phyloP scores from a whole-genome alignment of 2,888 invertebrate genomes.

The Junonia oenone region DNA sequence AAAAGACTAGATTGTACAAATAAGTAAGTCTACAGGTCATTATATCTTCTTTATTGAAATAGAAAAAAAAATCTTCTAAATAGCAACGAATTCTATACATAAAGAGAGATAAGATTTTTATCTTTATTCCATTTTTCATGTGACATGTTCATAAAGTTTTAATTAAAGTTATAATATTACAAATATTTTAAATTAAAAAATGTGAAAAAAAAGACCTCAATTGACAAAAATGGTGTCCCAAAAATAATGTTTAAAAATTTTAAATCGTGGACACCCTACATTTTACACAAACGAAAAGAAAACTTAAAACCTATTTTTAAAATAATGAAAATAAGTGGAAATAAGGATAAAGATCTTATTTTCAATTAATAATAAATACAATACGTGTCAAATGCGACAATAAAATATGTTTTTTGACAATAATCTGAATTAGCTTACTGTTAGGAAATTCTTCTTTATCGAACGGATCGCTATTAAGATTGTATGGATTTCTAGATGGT shows the following conservation, averaged over 20 bases:
- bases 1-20: conserved; percentile 73
- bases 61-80: conserved; percentile 25
- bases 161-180: no score
- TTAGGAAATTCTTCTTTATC: conserved; percentile 36
- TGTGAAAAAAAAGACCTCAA: no score
- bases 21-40: conserved; percentile 33
- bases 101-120: conserved; percentile 16
- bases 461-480: conserved; percentile 24
- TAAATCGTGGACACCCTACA: no score
- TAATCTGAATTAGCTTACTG: conserved; percentile 33
- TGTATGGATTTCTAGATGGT: conserved; percentile 36
- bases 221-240: no score
- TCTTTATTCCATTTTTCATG: conserved; percentile 9
- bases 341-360: conserved; percentile 20
- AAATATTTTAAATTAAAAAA: no score
- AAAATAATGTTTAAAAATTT: no score
- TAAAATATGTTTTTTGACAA: conserved; percentile 36
- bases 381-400: conserved; percentile 23
- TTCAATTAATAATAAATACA: background rate
- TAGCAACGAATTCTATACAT: conserved; percentile 28
- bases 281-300: background rate
- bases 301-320: background rate
- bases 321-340: background rate
- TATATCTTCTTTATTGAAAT: conserved; percentile 27
- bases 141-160: no score